phyloP scores from a whole-genome alignment of 2,797 vertebrate species.

The Saxicola maurus region DNA sequence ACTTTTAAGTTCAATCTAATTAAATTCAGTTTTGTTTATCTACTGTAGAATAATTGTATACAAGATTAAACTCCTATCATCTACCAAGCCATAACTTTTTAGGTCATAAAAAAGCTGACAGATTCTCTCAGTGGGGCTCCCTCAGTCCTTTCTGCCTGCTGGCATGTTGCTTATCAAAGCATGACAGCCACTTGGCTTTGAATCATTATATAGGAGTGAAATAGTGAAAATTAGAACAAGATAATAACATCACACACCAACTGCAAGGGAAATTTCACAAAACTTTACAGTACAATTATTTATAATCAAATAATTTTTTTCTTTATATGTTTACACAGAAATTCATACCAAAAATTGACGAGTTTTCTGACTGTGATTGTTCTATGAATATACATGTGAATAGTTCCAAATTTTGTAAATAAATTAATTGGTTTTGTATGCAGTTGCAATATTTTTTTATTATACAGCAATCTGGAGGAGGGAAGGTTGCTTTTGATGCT shows the following conservation, averaged over 20 bases:
- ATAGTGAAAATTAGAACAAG: not conserved
- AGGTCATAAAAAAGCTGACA: conserved; percentile 30
- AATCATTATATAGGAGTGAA: not conserved
- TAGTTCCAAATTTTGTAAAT: conserved; percentile 29
- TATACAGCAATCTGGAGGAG: not conserved
- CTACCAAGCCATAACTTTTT: not conserved
- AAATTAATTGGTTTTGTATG: conserved; percentile 16
- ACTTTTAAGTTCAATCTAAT: not conserved
- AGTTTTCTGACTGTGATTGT: conserved; percentile 1
- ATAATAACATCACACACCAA: not conserved
- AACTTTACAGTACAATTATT: not conserved
- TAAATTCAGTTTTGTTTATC: not conserved
- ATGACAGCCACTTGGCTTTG: conserved; percentile 5
- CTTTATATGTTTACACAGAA: conserved; percentile 4
- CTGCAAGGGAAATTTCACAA: not conserved
- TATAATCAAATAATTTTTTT: conserved; percentile 23
- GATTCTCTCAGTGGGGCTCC: not conserved
- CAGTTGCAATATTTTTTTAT: not conserved
- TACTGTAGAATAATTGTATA: not conserved
- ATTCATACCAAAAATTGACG: not conserved
- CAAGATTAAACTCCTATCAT: not conserved
- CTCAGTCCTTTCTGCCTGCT: conserved; percentile 18
- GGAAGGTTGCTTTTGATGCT: not conserved
- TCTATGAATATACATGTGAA: not conserved
- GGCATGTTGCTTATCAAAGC: conserved; percentile 22